Evolutionary conservation across 64 coral and sea anemone genomes (phyloP), one percentile per base, ranked within the genome.

Genomic region (Stichodactyla helianthus): DNA sequence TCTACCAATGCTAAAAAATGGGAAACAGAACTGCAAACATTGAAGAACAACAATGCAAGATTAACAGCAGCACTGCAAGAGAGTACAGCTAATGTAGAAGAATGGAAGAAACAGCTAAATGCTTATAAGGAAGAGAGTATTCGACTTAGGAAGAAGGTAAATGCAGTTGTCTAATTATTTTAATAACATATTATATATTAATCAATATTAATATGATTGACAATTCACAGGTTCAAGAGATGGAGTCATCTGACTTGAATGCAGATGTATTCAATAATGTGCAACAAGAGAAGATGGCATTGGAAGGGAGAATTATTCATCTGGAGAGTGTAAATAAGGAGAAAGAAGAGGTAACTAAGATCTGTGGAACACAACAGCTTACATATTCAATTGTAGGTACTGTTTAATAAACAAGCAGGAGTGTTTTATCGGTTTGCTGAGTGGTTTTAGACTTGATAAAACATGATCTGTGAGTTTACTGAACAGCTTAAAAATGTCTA

Each of bases 1-100:
- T 99, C 97, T 18, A 60, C 93, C 22, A 99, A 99, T 90, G 97
- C 97, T 25, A 99, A 99, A 79, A 99, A 99, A 64, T 99, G 97
- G 97, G 97, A 99, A 77, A 93, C 97, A 82, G 97, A 99, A 71
- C 90, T 99, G 16, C 93, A 95, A 71, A 99, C 93, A 64, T 82
- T 99, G 28, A 94, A 94, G 71, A 99, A 99, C 63, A 99, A 99
- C 57, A 99, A 99, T 82, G 97, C 97, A 60, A 85, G 97, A 25
- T 54, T 99, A 51, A 99, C 97, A 71, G 93, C 97, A 22, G 97
- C 97, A 19, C 76, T 99, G 56, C 97, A 99, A 77, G 97, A 99
- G 77, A 99, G 97, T 44, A 99, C 97, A 67, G 84, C 97, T 52
- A 99, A 99, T 44, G 97, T 99, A 6, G 97, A 99, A 51, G 97